Conservation (phyloP, 2,113 vertebrate genomes). For the Atlantisia rogersi region DNA sequence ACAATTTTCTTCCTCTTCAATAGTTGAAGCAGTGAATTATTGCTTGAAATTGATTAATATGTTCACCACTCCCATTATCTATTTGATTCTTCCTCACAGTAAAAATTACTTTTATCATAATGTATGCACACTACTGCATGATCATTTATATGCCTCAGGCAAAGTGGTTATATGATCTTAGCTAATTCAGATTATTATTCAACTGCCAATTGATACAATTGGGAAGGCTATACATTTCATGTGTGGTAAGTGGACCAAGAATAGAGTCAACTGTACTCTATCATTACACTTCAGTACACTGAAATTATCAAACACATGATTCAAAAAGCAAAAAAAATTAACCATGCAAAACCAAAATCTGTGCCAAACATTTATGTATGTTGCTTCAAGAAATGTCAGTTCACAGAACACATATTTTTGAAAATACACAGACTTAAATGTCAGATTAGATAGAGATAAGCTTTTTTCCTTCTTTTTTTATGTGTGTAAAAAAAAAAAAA, state of each 20-base stretch:
- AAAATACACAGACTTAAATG: not conserved
- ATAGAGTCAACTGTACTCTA: not conserved
- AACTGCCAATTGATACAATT: slow-evolving; percentile 36
- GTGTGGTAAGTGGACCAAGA: not conserved
- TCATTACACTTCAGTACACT: not conserved
- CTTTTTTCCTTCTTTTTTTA: too few relatives aligned
- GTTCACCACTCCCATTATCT: slow-evolving; percentile 20
- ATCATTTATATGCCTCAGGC: slow-evolving; percentile 38
- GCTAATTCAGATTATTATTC: slow-evolving; percentile 46
- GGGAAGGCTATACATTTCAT: not conserved
- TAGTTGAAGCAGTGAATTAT: slow-evolving; percentile 45
- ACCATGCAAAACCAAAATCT: not conserved
- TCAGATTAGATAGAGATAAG: too few relatives aligned
- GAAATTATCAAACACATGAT: not conserved
- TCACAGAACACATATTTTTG: not conserved
- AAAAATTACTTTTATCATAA: slow-evolving; percentile 48
- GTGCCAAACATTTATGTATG: not conserved
- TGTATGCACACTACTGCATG: not conserved
- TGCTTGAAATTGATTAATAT: slow-evolving; percentile 59
- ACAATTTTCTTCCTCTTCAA: slow-evolving; percentile 12
- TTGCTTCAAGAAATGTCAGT: not conserved
- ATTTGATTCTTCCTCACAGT: slow-evolving; percentile 6
- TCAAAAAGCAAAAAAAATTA: not conserved
- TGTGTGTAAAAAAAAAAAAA: too few relatives aligned
- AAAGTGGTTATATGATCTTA: slow-evolving; percentile 36